These are phyloP conservation scores for Omphaloscelis lunosa DNA, from an alignment of 2,888 invertebrate genomes.

Conservation along the genomic window DNA sequence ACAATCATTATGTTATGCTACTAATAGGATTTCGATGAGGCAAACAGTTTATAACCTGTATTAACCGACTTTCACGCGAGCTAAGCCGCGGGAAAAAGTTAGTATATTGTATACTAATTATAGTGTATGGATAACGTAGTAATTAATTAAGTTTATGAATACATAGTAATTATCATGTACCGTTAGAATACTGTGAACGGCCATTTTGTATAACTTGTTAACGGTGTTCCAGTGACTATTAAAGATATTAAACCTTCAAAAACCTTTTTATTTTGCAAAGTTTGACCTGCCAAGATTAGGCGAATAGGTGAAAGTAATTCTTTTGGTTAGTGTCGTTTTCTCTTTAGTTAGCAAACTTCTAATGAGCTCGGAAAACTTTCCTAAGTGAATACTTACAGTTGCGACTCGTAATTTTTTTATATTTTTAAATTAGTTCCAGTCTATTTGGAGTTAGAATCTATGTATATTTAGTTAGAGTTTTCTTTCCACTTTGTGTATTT, in stretches of 20 bases:
- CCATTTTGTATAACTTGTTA: not conserved
- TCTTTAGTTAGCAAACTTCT: constrained; percentile 31
- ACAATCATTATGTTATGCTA: too few species aligned
- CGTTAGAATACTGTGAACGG: not conserved
- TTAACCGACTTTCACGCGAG: too few species aligned
- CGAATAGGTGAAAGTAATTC: not conserved
- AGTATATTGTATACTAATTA: too few species aligned
- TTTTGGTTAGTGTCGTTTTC: not conserved
- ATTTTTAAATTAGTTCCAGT: constrained; percentile 6
- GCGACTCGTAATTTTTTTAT: not conserved
- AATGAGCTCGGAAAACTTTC: constrained; percentile 23
- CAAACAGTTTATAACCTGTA: too few species aligned
- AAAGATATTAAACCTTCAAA: not conserved
- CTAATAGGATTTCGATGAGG: too few species aligned
- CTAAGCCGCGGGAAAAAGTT: too few species aligned
- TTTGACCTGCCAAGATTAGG: not conserved
- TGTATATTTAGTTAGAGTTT: constrained; percentile 17
- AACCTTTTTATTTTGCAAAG: not conserved
- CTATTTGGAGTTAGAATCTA: constrained; percentile 15
- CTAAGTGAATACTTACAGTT: not conserved
- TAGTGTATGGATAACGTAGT: too few species aligned
- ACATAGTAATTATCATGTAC: too few species aligned
- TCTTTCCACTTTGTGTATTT: not conserved
- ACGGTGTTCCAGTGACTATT: not conserved
- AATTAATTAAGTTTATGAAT: too few species aligned